phyloP scores from a whole-genome alignment of 2,113 vertebrate genomes.

The Felis chaus region DNA sequence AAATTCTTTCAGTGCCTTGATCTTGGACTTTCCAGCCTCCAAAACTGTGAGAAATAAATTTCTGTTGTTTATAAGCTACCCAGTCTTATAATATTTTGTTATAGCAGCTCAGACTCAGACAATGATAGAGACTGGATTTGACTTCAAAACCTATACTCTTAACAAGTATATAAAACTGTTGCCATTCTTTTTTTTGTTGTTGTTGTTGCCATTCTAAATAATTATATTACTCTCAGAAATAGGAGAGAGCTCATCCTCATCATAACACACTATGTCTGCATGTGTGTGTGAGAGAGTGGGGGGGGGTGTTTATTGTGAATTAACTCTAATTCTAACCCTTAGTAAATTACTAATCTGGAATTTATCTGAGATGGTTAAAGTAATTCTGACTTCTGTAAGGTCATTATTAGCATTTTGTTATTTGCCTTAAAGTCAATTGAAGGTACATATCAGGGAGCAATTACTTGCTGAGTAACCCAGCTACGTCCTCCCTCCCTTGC shows the following conservation, averaged over 20 bases:
- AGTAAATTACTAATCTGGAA: conserved; percentile 52
- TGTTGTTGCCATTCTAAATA: background rate
- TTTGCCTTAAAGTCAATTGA: conserved; percentile 43
- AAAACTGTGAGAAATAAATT: background rate
- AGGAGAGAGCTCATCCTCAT: background rate
- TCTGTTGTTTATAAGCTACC: background rate
- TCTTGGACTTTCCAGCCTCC: background rate
- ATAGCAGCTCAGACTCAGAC: background rate
- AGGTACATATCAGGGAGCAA: background rate
- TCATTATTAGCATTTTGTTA: conserved; percentile 41
- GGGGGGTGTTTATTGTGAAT: background rate
- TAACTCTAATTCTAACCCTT: background rate
- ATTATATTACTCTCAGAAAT: background rate
- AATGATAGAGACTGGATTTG: background rate
- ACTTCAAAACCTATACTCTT: conserved; percentile 12
- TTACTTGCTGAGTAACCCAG: background rate
- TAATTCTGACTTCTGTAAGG: conserved; percentile 13
- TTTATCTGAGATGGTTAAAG: conserved; percentile 22
- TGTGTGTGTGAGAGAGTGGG: background rate
- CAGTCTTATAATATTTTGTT: background rate
- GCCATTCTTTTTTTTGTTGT: too few species aligned
- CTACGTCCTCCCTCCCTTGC: background rate
- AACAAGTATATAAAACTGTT: background rate
- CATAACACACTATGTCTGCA: background rate
- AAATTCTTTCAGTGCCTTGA: background rate